Conservation (phyloP, 2,888 invertebrate species). For the Cataglyphis cursor region DNA sequence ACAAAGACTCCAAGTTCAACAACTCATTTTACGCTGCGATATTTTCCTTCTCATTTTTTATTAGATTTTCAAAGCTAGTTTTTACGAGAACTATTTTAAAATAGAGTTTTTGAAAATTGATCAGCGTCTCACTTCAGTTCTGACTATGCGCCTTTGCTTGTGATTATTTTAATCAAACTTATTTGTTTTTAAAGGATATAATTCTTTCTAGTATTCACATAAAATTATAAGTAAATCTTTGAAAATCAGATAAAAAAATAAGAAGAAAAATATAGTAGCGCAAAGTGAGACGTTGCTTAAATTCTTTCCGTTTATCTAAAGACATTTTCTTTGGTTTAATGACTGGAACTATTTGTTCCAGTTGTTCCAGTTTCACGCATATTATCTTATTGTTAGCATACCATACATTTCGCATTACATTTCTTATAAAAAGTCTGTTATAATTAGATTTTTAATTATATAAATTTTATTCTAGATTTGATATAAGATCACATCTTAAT, state of each 20-base stretch:
- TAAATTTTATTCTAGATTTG: background rate
- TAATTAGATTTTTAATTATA: slow-evolving; percentile 11
- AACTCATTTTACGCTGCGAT: background rate
- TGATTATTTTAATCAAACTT: background rate
- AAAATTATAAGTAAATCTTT: background rate
- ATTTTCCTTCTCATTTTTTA: too few species aligned
- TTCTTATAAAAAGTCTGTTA: background rate
- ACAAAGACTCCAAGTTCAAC: too few species aligned
- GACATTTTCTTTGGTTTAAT: background rate
- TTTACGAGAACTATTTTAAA: background rate
- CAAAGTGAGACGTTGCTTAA: background rate
- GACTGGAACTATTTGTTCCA: background rate
- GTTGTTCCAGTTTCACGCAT: background rate
- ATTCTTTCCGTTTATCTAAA: background rate
- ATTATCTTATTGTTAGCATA: background rate
- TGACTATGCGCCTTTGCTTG: background rate
- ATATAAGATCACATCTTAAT: background rate
- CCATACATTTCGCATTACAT: too few species aligned
- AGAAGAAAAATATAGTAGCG: background rate
- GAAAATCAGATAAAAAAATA: background rate
- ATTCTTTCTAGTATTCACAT: background rate
- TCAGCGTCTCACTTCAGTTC: background rate
- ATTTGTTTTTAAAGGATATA: background rate
- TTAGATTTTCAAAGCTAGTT: background rate
- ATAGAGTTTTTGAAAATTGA: background rate